Conservation (phyloP, 2,888 invertebrate species). For the Sinopyrophorus schimmeli region DNA sequence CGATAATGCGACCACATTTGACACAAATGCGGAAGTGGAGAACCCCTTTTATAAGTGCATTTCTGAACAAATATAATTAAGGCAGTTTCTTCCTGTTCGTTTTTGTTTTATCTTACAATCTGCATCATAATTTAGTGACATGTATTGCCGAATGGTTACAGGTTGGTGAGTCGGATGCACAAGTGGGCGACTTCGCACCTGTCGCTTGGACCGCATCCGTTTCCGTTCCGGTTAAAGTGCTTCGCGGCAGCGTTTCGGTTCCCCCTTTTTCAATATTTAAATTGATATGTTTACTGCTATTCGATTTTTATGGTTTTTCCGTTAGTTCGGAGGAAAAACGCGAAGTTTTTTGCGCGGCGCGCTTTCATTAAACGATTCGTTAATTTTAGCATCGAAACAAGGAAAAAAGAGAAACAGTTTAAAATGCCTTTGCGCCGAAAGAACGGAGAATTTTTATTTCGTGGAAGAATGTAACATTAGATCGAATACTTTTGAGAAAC, state of each 20-base stretch:
- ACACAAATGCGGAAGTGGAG: constrained; percentile 15
- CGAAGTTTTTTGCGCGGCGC: constrained; percentile 1
- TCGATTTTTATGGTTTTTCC: constrained; percentile 16
- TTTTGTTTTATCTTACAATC: constrained; percentile 21
- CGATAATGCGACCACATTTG: constrained; percentile 2
- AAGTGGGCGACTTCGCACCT: constrained; percentile 51
- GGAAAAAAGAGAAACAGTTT: neutral
- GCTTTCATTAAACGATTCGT: neutral
- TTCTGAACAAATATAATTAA: constrained; percentile 17
- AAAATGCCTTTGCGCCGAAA: neutral
- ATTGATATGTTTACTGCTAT: constrained; percentile 26
- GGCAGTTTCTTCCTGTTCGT: constrained; percentile 19
- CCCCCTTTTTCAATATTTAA: constrained; percentile 15
- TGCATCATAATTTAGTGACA: constrained; percentile 29
- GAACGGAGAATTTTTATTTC: constrained; percentile 19
- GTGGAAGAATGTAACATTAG: constrained; percentile 19
- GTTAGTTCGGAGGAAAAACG: no score
- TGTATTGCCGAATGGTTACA: constrained; percentile 33
- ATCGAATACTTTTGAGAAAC: constrained; percentile 22
- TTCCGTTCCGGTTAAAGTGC: constrained; percentile 43
- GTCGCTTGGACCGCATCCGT: constrained; percentile 52
- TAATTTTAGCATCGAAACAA: constrained; percentile 1
- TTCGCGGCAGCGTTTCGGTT: constrained; percentile 11
- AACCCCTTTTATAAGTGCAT: constrained; percentile 9
- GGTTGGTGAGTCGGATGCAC: constrained; percentile 39